Conservation (phyloP, 1,140 invertebrate genomes). For the Leptinotarsa undecemlineata region DNA sequence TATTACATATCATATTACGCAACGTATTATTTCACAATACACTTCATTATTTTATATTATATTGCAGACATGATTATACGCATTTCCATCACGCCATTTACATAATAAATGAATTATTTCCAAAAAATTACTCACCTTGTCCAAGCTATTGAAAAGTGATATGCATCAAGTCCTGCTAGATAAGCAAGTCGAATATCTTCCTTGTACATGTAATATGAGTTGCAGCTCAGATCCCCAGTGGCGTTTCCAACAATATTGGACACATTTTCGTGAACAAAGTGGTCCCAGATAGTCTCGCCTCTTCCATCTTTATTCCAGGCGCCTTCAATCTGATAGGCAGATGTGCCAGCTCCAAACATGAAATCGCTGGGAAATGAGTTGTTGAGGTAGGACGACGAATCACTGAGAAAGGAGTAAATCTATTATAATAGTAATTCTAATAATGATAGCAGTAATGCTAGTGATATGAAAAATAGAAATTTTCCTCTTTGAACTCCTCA, state of each 20-base stretch:
- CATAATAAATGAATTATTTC: too few relatives aligned
- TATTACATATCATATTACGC: too few relatives aligned
- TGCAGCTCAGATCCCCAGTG: conserved; percentile 61
- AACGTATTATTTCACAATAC: too few relatives aligned
- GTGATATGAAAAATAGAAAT: too few relatives aligned
- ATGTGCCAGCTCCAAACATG: conserved; percentile 45
- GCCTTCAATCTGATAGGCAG: conserved; percentile 55
- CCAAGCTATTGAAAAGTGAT: conserved; percentile 67
- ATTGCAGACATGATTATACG: too few relatives aligned
- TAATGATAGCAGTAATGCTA: too few relatives aligned
- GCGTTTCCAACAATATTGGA: conserved; percentile 58
- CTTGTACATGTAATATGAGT: conserved; percentile 63
- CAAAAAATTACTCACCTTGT: conserved; percentile 40
- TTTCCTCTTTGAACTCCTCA: too few relatives aligned
- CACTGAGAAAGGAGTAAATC: too few relatives aligned
- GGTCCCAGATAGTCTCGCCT: conserved; percentile 63
- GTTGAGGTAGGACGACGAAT: background rate
- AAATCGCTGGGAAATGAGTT: background rate
- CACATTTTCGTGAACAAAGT: conserved; percentile 58
- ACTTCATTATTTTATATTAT: too few relatives aligned
- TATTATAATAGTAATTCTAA: too few relatives aligned
- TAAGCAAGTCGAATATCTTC: conserved; percentile 59
- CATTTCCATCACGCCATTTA: too few relatives aligned
- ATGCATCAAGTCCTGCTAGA: conserved; percentile 55
- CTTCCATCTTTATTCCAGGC: conserved; percentile 54